These are phyloP conservation scores for Lithobates sylvaticus DNA, from an alignment of 2,797 vertebrate genomes.

Conservation along the genomic window DNA sequence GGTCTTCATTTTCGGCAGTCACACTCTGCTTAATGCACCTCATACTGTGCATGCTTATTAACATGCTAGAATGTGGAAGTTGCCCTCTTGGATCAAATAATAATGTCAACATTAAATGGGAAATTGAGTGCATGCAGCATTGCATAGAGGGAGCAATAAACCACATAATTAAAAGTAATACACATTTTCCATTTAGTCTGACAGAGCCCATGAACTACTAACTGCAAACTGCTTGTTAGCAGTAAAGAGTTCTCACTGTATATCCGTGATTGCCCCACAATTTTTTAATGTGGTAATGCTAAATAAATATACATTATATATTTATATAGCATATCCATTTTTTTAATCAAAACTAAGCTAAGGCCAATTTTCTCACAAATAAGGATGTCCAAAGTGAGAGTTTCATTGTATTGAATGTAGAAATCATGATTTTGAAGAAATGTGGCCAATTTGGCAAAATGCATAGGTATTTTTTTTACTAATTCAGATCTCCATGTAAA, in stretches of 20 bases:
- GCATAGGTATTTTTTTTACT: too few relatives aligned
- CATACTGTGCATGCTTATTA: slow-evolving; percentile 50
- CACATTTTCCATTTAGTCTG: slow-evolving; percentile 54
- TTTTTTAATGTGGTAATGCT: slow-evolving; percentile 20
- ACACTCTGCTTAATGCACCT: slow-evolving; percentile 35
- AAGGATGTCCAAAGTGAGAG: too few relatives aligned
- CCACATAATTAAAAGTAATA: slow-evolving; percentile 59
- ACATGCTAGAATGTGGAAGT: slow-evolving; percentile 44
- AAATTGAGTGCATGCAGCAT: slow-evolving; percentile 52
- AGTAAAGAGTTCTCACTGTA: slow-evolving; percentile 31
- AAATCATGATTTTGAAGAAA: too few relatives aligned
- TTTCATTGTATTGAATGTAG: too few relatives aligned
- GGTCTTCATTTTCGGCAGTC: slow-evolving; percentile 44
- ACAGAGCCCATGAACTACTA: slow-evolving; percentile 55
- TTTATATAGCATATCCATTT: too few relatives aligned
- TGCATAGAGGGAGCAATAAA: slow-evolving; percentile 56
- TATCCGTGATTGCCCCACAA: slow-evolving; percentile 18
- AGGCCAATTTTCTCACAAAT: too few relatives aligned
- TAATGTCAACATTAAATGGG: slow-evolving; percentile 60
- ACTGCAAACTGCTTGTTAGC: slow-evolving; percentile 45
- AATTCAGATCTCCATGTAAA: too few relatives aligned
- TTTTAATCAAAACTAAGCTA: too few relatives aligned
- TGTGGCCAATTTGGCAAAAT: too few relatives aligned
- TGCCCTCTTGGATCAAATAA: slow-evolving; percentile 54
- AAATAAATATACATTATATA: too few relatives aligned